Evolutionary conservation across 1,140 invertebrate species (phyloP), one percentile per base, ranked within the genome.

Genomic region (Nasonia vitripennis): DNA sequence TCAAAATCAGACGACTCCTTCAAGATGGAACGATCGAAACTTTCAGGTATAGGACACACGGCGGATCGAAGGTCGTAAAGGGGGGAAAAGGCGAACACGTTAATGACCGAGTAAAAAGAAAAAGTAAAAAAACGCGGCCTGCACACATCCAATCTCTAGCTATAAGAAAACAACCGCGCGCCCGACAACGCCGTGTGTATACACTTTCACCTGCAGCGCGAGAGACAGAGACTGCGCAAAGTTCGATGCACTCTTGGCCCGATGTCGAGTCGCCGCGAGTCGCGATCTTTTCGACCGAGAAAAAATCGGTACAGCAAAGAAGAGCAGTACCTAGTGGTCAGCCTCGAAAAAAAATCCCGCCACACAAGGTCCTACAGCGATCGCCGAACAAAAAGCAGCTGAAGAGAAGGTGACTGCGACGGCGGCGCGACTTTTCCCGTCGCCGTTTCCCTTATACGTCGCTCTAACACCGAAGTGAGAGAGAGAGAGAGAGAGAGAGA

Each of bases 181-280:
- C 55, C 20, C 34, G 34, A 37, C 27, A 27, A 27, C 6, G 20
- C 0, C 6, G 48, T 31, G 4, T 62, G 34, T 80, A 85, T 87
- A 88, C 88, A 90, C 89, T 91, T 91, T 91, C 89, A 90, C 90
- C 89, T 88, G 88, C 55, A 7, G 20, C 20, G 55, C n/a, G 55
- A 81, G 83, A 37, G 34, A 37, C 3, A 37, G 34, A 37, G 34
- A 37, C 34, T 37, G 34, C 31, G 70, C 48, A 51, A 80, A 82
- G 90, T 90, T 90, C 89, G 86, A 90, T 89, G 89, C 78, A 89
- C 89, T 88, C 87, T 74, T 48, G 81, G 48, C 70, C 31, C 14
- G 68, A 37, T n/a, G 48, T 31, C 37, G 20, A 73, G 70, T 20
- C n/a, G 55, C 6, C 0, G 34, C 34, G 34, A 34, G 27, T 37